These are phyloP conservation scores for Propithecus coquereli DNA, from an alignment of 2,113 vertebrate genomes.

Conservation along the genomic window DNA sequence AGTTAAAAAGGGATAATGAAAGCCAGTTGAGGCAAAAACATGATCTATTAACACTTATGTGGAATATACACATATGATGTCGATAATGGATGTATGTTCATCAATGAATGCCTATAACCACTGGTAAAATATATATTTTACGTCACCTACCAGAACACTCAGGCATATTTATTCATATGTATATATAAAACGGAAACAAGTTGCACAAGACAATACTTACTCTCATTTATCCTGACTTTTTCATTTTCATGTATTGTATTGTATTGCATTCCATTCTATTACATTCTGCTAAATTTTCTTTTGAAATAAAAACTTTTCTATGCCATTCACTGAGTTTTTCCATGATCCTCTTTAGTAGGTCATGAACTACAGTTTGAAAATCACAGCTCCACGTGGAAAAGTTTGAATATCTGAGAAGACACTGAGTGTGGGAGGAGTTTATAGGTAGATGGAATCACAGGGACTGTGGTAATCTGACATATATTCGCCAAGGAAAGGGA, in stretches of 20 bases:
- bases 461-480: neutral
- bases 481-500: neutral
- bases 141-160: neutral
- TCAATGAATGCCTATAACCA: neutral
- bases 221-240: neutral
- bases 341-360: neutral
- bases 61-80: neutral
- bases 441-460: neutral
- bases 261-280: neutral
- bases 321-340: neutral
- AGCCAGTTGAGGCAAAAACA: neutral
- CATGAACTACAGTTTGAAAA: neutral
- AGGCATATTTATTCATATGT: neutral
- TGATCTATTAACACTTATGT: neutral
- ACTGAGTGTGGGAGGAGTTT: neutral
- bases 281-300: neutral
- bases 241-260: neutral
- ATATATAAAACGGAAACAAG: neutral
- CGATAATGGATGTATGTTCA: neutral
- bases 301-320: neutral
- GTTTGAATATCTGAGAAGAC: conserved; percentile 1
- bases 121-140: neutral
- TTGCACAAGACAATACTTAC: neutral
- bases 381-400: neutral
- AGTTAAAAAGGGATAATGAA: neutral